Percentiles rank a stretch among this genome's conserved stretches.
Evolutionary conservation across 2,113 vertebrate genomes (phyloP).

Genomic region (Oenanthe melanoleuca): DNA sequence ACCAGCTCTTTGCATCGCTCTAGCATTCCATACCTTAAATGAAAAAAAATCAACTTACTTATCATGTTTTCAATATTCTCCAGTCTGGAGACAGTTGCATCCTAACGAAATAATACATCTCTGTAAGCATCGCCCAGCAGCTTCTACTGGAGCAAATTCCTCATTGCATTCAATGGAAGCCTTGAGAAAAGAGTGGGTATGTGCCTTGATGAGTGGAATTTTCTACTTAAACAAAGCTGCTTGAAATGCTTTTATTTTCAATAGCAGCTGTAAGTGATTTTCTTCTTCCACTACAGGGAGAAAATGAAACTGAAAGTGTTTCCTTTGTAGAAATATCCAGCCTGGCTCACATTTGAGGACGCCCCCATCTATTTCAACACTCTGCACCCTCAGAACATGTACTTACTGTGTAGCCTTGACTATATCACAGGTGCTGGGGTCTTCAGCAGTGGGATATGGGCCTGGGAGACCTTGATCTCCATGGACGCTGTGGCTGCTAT

Average conservation of each 20-base stretch:
- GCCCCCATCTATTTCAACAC: neutral
- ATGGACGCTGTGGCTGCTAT: neutral
- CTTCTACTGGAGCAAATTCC: neutral
- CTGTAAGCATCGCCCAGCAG: neutral
- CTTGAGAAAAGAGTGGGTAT: neutral
- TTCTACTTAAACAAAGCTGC: neutral
- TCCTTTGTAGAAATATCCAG: neutral
- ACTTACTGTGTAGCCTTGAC: slow-evolving; percentile 95
- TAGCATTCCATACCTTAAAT: slow-evolving; percentile 87
- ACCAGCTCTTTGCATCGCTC: slow-evolving; percentile 94
- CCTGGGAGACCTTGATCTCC: slow-evolving; percentile 71
- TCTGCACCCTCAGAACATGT: neutral
- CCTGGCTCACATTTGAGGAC: neutral
- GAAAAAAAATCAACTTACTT: neutral
- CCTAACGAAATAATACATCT: neutral
- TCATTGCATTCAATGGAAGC: rapidly evolving
- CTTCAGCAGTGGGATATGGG: slow-evolving; percentile 77
- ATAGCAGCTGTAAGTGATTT: too few species aligned
- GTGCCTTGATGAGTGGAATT: neutral
- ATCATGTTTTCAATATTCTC: neutral
- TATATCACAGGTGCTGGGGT: slow-evolving; percentile 90
- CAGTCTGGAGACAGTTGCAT: neutral
- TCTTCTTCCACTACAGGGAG: neutral
- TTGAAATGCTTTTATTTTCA: neutral
- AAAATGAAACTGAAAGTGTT: rapidly evolving